Evolutionary conservation across 2,888 invertebrate genomes (phyloP), one percentile per base, ranked within the genome.

Genomic region (Drosophila ustulata): DNA sequence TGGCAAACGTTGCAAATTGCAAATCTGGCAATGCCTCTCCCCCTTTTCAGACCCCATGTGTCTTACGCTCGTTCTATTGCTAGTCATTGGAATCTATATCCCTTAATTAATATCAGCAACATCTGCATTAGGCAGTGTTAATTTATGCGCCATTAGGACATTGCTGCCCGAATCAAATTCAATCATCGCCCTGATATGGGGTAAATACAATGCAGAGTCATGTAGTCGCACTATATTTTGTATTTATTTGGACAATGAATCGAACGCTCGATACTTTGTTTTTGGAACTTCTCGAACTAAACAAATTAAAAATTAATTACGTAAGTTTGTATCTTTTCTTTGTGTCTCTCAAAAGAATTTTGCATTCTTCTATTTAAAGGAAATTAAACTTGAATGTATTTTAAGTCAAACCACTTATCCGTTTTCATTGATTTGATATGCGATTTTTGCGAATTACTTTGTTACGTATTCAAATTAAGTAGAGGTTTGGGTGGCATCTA

Each of bases 51-150:
- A 41, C 34, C 8, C 68, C 47, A 37, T 8, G 23, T 1, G 8
- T 8, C 18, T 28, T 37, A 6, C 47, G 37, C 37, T 30, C 7
- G 30, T 30, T 11, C 30, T 30, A 18, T 43, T 43, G n/a, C 26
- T 4, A 26, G 3, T 6, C 28, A 43, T 58, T 37, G 43, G 75
- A 89, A 82, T 82, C 74, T 83, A 89, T 88, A 85, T 85, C 47
- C 65, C 59, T 71, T 86, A 88, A 88, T 83, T 83, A 89, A 89
- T 89, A 87, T 84, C 78, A 53, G 71, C 57, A 67, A 67, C 70
- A 55, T 61, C 56, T 49, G 66, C 57, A 73, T 78, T 65, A 57
- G 69, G 53, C 61, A 69, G 52, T 53, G 52, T 26, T 7, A 77
- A 69, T 67, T 75, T 83, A 75, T 83, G 75, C 51, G 43, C 25